Evolutionary conservation across 2,113 vertebrate species (phyloP).

Genomic region (Gadus macrocephalus): DNA sequence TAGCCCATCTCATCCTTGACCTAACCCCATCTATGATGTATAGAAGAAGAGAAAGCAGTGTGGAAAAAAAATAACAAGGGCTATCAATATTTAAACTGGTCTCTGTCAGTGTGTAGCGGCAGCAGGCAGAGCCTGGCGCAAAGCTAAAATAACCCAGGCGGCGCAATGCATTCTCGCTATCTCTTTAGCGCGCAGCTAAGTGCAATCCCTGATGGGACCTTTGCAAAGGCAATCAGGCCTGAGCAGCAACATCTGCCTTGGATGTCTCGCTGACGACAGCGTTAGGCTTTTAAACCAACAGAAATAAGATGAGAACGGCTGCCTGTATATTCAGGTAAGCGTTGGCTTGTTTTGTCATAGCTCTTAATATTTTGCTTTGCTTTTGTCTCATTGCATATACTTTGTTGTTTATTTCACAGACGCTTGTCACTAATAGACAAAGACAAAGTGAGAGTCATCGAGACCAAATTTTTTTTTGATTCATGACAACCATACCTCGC

Average conservation of each 20-base stretch:
- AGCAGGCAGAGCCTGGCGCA: slow-evolving; percentile 45
- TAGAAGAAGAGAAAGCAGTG: slow-evolving; percentile 18
- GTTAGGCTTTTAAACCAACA: slow-evolving; percentile 58
- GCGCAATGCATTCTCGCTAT: slow-evolving; percentile 36
- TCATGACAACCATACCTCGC: too few species aligned
- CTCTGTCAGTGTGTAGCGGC: slow-evolving; percentile 32
- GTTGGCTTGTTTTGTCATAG: too few species aligned
- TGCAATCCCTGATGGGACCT: slow-evolving; percentile 65
- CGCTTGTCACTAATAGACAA: too few species aligned
- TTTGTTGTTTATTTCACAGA: too few species aligned
- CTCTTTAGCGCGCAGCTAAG: slow-evolving; percentile 49
- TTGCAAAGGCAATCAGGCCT: slow-evolving; percentile 57
- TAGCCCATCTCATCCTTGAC: slow-evolving; percentile 32
- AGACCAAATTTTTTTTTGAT: too few species aligned
- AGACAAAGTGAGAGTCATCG: too few species aligned
- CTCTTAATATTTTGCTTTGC: too few species aligned
- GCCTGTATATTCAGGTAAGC: slow-evolving; percentile 13
- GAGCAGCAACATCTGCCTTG: slow-evolving; percentile 60
- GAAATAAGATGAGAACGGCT: slow-evolving; percentile 19
- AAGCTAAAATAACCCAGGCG: slow-evolving; percentile 53
- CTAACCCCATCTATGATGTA: slow-evolving; percentile 19
- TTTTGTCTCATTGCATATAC: too few species aligned
- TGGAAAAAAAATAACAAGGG: slow-evolving; percentile 23
- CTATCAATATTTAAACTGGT: slow-evolving; percentile 63
- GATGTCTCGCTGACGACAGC: slow-evolving; percentile 59